Percentiles rank a stretch among this genome's conserved stretches.
Conservation (phyloP, 2,797 vertebrate genomes). For the Lerista edwardsae region DNA sequence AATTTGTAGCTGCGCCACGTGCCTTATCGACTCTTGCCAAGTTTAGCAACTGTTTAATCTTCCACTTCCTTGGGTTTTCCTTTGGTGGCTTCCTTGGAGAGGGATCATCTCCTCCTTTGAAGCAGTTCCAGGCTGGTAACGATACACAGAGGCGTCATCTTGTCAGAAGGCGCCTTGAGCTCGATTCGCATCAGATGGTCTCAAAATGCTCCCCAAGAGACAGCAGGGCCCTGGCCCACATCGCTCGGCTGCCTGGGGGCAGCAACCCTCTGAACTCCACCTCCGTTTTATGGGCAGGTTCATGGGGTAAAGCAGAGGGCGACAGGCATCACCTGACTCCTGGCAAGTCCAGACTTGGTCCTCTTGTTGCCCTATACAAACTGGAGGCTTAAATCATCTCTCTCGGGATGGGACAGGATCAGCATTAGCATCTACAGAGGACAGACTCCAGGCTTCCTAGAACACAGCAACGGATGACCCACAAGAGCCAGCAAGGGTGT, state of each 20-base stretch:
- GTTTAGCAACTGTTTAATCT: neutral
- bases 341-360: neutral
- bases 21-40: neutral
- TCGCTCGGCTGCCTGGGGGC: too few relatives aligned
- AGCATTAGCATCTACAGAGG: neutral
- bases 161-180: neutral
- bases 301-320: neutral
- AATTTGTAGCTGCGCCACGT: neutral
- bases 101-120: neutral
- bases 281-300: neutral
- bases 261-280: neutral
- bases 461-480: neutral
- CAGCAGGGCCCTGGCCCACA: neutral
- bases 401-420: neutral
- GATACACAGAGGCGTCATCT: neutral
- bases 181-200: neutral
- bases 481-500: neutral
- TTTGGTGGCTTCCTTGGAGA: neutral
- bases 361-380: neutral
- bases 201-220: too few relatives aligned
- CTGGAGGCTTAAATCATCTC: neutral
- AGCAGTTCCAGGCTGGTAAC: constrained; percentile 9
- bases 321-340: neutral
- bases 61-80: neutral
- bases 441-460: neutral